A percentile compares a stretch with the other conserved stretches of the same genome.
Conservation (phyloP, 2,888 invertebrate species). For the Malacosoma neustria region DNA sequence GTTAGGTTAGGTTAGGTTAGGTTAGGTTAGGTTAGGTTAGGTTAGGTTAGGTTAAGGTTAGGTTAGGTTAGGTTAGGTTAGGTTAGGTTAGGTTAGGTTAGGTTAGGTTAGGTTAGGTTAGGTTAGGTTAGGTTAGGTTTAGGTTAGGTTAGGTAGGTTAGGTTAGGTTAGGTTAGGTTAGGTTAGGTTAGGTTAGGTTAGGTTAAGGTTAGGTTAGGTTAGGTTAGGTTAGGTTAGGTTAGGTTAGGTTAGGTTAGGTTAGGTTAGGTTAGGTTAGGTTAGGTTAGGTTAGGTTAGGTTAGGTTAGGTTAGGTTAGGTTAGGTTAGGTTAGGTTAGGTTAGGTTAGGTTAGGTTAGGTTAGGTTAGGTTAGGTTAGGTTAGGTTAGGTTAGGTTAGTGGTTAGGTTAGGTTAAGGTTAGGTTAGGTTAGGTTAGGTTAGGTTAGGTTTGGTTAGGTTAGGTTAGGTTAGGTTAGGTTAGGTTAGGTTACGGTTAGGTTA, state of each 20-base stretch:
- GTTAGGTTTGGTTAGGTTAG: conserved; percentile 2
- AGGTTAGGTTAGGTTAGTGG: conserved; percentile 1
- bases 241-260: conserved; percentile 12
- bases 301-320: conserved; percentile 15
- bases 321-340: conserved; percentile 19
- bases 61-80: conserved; percentile 20
- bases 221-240: conserved; percentile 14
- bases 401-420: conserved; percentile 2
- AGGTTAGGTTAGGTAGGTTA: conserved; percentile 12
- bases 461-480: conserved; percentile 1
- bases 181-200: conserved; percentile 10
- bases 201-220: conserved; percentile 5
- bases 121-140: conserved; percentile 15
- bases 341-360: conserved; percentile 19
- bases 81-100: conserved; percentile 20
- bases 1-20: conserved; percentile 17
- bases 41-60: conserved; percentile 17
- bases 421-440: conserved; percentile 2
- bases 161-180: conserved; percentile 14
- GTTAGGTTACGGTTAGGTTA: conserved; percentile 4
- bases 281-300: conserved; percentile 12
- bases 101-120: conserved; percentile 21
- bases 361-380: conserved; percentile 18
- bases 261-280: conserved; percentile 1
- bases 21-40: conserved; percentile 15